These are phyloP conservation scores for Megalurothrips usitatus DNA, from an alignment of 2,888 invertebrate species.

Conservation along the genomic window DNA sequence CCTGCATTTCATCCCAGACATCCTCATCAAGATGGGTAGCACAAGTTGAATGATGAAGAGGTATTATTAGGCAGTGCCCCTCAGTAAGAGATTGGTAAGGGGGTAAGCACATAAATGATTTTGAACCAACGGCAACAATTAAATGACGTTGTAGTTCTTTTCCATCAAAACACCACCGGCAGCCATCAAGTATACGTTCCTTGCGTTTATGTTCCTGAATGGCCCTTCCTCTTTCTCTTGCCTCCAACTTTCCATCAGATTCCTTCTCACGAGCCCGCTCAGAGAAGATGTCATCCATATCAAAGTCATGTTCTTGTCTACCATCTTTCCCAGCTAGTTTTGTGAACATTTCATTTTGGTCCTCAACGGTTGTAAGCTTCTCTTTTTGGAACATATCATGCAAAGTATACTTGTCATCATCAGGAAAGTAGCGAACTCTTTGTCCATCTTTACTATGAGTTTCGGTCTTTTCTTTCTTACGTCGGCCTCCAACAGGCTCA, in stretches of 20 bases:
- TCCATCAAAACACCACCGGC: constrained; percentile 78
- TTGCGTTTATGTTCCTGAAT: constrained; percentile 68
- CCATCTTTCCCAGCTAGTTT: constrained; percentile 59
- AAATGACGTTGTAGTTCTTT: constrained; percentile 76
- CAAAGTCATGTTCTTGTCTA: constrained; percentile 42
- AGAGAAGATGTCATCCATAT: constrained; percentile 80
- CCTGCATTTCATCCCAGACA: constrained; percentile 83
- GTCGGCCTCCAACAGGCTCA: constrained; percentile 46
- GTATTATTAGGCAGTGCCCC: constrained; percentile 82
- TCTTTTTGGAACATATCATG: constrained; percentile 79
- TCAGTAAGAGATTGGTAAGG: constrained; percentile 70
- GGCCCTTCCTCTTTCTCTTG: constrained; percentile 60
- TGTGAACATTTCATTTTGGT: constrained; percentile 75
- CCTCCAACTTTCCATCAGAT: constrained; percentile 57
- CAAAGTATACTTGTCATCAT: constrained; percentile 83
- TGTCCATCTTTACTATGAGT: constrained; percentile 63
- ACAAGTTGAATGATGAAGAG: constrained; percentile 74
- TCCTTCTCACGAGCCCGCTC: constrained; percentile 68
- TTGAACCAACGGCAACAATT: constrained; percentile 72
- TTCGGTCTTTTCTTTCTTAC: constrained; percentile 55
- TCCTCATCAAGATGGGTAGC: constrained; percentile 88
- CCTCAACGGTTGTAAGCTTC: constrained; percentile 73
- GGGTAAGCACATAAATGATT: constrained; percentile 79
- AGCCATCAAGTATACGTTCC: constrained; percentile 69
- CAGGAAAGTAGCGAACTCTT: constrained; percentile 76